Percentiles rank a stretch among this genome's conserved stretches.
phyloP scores from a whole-genome alignment of 2,888 invertebrate genomes.

The Osedax fenrisi region DNA sequence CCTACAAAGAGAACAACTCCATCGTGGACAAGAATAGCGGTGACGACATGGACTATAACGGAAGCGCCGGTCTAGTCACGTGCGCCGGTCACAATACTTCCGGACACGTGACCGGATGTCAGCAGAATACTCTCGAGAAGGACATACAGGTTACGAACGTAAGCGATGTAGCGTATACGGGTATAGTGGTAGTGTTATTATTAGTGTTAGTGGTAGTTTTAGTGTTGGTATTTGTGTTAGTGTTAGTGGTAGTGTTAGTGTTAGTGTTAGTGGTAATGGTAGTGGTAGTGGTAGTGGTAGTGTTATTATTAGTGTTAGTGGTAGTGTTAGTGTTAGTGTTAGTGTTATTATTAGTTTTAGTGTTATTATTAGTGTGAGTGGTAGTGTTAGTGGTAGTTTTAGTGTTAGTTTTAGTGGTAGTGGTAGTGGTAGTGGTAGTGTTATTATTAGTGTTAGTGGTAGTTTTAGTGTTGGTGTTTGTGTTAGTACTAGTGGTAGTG shows the following conservation, averaged over 20 bases:
- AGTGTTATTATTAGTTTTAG: too few species aligned
- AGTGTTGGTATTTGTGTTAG: too few species aligned
- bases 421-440: slow-evolving; percentile 15
- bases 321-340: too few species aligned
- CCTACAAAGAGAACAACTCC: slow-evolving; percentile 37
- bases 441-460: slow-evolving; percentile 19
- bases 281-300: slow-evolving; percentile 8
- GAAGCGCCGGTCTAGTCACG: neutral
- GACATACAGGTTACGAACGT: slow-evolving; percentile 36
- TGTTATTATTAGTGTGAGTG: too few species aligned
- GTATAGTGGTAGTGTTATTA: neutral
- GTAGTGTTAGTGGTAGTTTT: too few species aligned
- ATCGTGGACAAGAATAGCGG: slow-evolving; percentile 20
- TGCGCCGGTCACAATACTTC: neutral
- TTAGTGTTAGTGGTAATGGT: slow-evolving; percentile 14
- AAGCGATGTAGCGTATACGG: neutral
- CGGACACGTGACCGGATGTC: neutral
- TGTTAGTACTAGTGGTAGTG: too few species aligned
- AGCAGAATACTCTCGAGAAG: slow-evolving; percentile 31
- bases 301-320: too few species aligned
- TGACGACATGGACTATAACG: slow-evolving; percentile 24
- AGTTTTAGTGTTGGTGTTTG: slow-evolving; percentile 4
- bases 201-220: neutral
- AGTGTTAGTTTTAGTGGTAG: neutral
- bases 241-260: too few species aligned